These are phyloP conservation scores for Engraulis encrasicolus DNA, from an alignment of 2,113 vertebrate genomes.

Conservation along the genomic window DNA sequence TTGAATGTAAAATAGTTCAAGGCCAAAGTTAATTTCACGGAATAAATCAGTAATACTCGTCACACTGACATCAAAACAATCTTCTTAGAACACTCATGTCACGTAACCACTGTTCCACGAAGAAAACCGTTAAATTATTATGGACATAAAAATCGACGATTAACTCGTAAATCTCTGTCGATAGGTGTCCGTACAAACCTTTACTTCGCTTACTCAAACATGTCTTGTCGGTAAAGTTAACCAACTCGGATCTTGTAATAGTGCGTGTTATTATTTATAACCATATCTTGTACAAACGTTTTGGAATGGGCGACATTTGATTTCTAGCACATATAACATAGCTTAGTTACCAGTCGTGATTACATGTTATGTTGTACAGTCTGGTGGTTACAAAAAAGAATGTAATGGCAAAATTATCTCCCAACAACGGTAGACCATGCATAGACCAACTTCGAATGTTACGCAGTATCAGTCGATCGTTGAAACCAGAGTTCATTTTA, in stretches of 20 bases:
- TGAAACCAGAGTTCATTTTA: background rate
- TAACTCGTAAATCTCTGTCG: too few relatives aligned
- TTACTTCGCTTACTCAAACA: too few relatives aligned
- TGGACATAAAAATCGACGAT: too few relatives aligned
- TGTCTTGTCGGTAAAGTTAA: too few relatives aligned
- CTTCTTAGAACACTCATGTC: background rate
- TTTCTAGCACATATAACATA: background rate
- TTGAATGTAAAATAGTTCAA: background rate
- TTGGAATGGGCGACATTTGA: background rate
- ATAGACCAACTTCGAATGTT: background rate
- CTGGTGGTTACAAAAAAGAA: background rate
- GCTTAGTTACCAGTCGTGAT: background rate
- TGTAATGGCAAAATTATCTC: background rate
- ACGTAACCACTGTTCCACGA: too few relatives aligned
- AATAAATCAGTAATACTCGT: background rate
- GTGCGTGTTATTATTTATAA: background rate
- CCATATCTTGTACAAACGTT: too few relatives aligned
- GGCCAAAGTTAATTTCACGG: background rate
- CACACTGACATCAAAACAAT: background rate
- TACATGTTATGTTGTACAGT: background rate
- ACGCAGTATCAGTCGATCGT: background rate
- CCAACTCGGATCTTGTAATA: too few relatives aligned
- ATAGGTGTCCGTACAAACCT: too few relatives aligned
- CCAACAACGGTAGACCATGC: background rate
- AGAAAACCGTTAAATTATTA: too few relatives aligned